Evolutionary conservation across 2,888 invertebrate genomes (phyloP).

Genomic region (Hypercompe scribonia): DNA sequence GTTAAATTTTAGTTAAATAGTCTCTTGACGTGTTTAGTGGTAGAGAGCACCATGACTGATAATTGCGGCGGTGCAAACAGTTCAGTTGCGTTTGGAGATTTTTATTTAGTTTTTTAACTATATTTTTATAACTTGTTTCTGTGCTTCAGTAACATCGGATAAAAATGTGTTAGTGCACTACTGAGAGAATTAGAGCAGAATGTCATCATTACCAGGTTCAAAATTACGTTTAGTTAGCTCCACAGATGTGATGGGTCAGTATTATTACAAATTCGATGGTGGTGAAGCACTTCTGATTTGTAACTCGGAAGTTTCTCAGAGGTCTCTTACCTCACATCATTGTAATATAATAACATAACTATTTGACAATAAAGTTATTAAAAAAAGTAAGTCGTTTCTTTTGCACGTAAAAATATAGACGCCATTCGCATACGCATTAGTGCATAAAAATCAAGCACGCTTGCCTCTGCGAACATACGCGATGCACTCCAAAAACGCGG

Average conservation of each 20-base stretch:
- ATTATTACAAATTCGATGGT: constrained; percentile 70
- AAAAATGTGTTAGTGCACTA: constrained; percentile 33
- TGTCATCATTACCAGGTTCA: constrained; percentile 15
- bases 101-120: constrained; percentile 79
- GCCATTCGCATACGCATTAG: too few species aligned
- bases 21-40: constrained; percentile 48
- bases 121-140: constrained; percentile 71
- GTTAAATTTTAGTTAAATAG: constrained; percentile 63
- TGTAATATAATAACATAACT: constrained; percentile 66
- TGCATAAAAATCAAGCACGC: too few species aligned
- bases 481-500: too few species aligned
- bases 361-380: constrained; percentile 80
- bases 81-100: constrained; percentile 66
- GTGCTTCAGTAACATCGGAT: constrained; percentile 72
- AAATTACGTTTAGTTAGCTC: constrained; percentile 27
- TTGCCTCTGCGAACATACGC: too few species aligned
- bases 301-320: constrained; percentile 64
- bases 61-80: constrained; percentile 63
- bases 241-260: constrained; percentile 58
- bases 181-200: constrained; percentile 17
- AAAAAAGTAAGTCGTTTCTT: constrained; percentile 56
- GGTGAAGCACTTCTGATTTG: constrained; percentile 72
- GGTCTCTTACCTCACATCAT: constrained; percentile 62
- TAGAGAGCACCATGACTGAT: constrained; percentile 72
- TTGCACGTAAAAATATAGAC: background rate